A percentile compares a stretch with the other conserved stretches of the same genome.
phyloP scores from a whole-genome alignment of 2,797 vertebrate species.

The Distichodus sexfasciatus region DNA sequence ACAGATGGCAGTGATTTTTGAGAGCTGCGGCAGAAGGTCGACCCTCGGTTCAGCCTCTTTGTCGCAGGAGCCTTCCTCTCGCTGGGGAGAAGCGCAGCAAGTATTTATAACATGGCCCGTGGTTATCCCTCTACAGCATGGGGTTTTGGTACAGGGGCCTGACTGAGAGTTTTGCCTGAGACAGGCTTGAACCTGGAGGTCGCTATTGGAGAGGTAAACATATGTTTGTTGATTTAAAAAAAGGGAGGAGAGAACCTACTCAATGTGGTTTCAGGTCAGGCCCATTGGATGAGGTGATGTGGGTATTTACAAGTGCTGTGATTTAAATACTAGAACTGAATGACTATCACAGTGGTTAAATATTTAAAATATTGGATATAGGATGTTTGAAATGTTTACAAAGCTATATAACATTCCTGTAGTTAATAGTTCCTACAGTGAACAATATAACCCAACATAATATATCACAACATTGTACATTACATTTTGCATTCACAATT shows the following conservation, averaged over 20 bases:
- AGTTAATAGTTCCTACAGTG: too few relatives aligned
- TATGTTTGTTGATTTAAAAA: conserved; percentile 24
- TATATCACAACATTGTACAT: too few relatives aligned
- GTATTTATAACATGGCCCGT: conserved; percentile 41
- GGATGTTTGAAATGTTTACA: too few relatives aligned
- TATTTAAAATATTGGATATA: too few relatives aligned
- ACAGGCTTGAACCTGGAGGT: conserved; percentile 33
- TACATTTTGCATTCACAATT: too few relatives aligned
- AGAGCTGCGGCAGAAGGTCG: conserved; percentile 35
- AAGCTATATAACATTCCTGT: too few relatives aligned
- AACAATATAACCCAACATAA: too few relatives aligned
- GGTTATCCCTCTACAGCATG: conserved; percentile 28
- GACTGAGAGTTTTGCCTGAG: conserved; percentile 18
- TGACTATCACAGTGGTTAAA: too few relatives aligned
- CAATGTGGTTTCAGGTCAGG: background rate
- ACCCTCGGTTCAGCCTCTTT: conserved; percentile 29
- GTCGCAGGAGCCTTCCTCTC: conserved; percentile 17
- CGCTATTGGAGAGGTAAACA: conserved; percentile 20
- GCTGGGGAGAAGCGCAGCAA: conserved; percentile 17
- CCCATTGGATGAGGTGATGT: background rate
- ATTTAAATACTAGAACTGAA: background rate
- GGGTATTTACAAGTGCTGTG: background rate
- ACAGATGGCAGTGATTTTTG: conserved; percentile 46
- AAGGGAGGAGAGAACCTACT: background rate
- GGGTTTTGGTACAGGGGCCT: conserved; percentile 19